Evolutionary conservation across 1,140 invertebrate genomes (phyloP), one percentile per base, ranked within the genome.

Genomic region (Euschistus heros): DNA sequence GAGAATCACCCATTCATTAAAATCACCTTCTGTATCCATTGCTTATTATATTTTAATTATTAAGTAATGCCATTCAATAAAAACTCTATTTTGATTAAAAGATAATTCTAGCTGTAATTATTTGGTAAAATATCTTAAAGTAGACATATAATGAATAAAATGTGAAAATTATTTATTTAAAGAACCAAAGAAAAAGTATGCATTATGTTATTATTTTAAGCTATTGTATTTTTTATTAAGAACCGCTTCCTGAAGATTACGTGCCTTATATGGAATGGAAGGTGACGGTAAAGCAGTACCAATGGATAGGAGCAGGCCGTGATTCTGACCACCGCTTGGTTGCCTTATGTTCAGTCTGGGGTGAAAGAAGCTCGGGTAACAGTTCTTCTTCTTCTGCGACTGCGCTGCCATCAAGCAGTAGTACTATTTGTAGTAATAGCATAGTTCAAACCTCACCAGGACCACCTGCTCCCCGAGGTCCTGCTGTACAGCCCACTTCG

Each of bases 291-390:
- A 75, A 84, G 73, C 81, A 85, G 64, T 97, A 94, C 76, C 90
- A 94, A 69, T 97, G 94, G 94, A 97, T 96, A 63, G 94, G 92
- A 0, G 90, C 90, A n/a, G 92, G 93, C 0, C 80, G 93, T 30
- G 94, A 97, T 74, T 87, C 88, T 1, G 93, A 97, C 78, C 81
- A 84, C 14, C 81, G 90, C 37, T 76, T 97, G 3, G 75, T 81
- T 5, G 77, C 84, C 7, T 75, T 96, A 20, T 94, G 87, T 72
- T 80, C 84, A 59, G 81, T 83, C 67, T 93, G 91, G 90, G 70
- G 90, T 64, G 79, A 85, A 54, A 80, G 81, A 62, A 79, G 80
- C 68, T 24, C 54, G 75, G 15, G 14, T 15, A 57, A 26, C 24
- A 65, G 62, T 63, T 57, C n/a, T 42, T 18, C n/a, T 42, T 18